These are phyloP conservation scores for Cryptus armator DNA, from an alignment of 2,888 invertebrate genomes.

Conservation along the genomic window DNA sequence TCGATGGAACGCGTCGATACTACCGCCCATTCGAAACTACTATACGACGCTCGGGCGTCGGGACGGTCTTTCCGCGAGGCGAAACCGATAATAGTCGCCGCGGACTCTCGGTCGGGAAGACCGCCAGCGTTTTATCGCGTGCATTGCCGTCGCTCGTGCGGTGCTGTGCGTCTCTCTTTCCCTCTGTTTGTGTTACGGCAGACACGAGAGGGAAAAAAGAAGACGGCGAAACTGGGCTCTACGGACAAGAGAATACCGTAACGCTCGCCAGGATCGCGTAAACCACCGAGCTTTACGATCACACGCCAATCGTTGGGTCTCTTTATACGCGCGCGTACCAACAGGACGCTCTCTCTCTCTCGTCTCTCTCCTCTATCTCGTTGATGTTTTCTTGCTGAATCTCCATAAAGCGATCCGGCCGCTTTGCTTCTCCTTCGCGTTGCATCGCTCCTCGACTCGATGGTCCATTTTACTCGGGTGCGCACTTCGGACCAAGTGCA, in stretches of 20 bases:
- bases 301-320: slow-evolving; percentile 47
- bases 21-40: slow-evolving; percentile 18
- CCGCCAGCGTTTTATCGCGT: slow-evolving; percentile 64
- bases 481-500: not conserved
- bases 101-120: slow-evolving; percentile 56
- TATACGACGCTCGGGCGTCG: slow-evolving; percentile 15
- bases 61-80: slow-evolving; percentile 17
- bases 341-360: not conserved
- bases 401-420: slow-evolving; percentile 39
- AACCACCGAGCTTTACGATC: slow-evolving; percentile 70
- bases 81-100: slow-evolving; percentile 64
- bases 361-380: slow-evolving; percentile 13
- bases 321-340: slow-evolving; percentile 16
- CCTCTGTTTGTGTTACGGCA: slow-evolving; percentile 9
- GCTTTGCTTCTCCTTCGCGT: not conserved
- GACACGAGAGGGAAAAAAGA: not conserved
- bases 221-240: slow-evolving; percentile 15
- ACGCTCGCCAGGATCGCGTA: slow-evolving; percentile 65
- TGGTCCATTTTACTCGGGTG: not conserved
- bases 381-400: slow-evolving; percentile 26
- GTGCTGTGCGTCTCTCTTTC: not conserved
- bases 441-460: slow-evolving; percentile 2
- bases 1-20: slow-evolving; percentile 62
- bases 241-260: slow-evolving; percentile 53
- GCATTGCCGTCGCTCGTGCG: slow-evolving; percentile 16